These are phyloP conservation scores for Pterocles burchelli DNA, from an alignment of 2,113 vertebrate genomes.

Conservation along the genomic window DNA sequence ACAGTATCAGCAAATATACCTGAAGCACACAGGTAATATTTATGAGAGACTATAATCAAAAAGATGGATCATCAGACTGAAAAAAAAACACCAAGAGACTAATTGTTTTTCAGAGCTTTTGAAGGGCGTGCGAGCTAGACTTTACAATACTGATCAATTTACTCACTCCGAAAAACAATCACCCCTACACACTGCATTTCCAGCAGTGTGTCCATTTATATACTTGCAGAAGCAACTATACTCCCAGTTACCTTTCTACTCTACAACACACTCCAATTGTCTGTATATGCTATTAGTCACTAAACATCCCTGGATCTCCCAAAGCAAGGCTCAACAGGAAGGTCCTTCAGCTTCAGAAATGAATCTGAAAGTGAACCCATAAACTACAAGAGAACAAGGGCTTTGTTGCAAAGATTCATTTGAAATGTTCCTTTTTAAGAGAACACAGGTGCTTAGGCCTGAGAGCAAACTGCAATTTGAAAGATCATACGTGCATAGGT, in stretches of 20 bases:
- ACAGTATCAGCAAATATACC: neutral
- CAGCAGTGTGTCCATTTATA: neutral
- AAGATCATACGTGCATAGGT: neutral
- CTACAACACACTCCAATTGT: neutral
- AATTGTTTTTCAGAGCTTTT: neutral
- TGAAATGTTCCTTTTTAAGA: neutral
- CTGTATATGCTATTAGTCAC: neutral
- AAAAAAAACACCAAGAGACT: neutral
- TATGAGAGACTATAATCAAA: neutral
- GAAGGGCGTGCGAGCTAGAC: neutral
- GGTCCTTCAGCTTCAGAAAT: neutral
- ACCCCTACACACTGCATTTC: neutral
- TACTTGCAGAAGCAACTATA: neutral
- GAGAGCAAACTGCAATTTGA: neutral
- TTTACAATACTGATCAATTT: neutral
- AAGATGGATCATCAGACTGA: neutral
- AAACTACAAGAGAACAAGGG: neutral
- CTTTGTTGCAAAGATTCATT: neutral
- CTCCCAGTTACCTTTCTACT: neutral
- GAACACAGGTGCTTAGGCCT: neutral
- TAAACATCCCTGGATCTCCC: neutral
- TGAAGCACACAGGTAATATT: neutral
- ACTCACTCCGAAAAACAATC: neutral
- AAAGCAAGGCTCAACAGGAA: neutral
- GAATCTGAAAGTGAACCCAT: neutral